Conservation (phyloP, 2,113 vertebrate species). For the Gambusia affinis region DNA sequence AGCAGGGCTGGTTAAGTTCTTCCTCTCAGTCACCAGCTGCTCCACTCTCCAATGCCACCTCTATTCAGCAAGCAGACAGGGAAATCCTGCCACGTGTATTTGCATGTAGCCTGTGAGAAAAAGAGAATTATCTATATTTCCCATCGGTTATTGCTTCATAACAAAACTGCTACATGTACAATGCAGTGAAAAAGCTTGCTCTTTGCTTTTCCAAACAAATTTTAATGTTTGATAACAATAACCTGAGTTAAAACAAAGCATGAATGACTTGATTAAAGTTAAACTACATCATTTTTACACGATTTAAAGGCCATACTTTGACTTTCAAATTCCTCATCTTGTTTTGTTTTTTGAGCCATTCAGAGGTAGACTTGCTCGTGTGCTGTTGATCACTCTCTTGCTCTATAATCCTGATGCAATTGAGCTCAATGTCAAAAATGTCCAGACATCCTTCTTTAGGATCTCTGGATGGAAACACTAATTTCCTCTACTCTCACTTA, state of each 20-base stretch:
- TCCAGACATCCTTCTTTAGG: too few species aligned
- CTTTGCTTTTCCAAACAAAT: too few species aligned
- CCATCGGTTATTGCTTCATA: conserved; percentile 2
- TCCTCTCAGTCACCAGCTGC: conserved; percentile 82
- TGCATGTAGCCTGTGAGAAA: conserved; percentile 26
- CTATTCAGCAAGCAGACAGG: conserved; percentile 64
- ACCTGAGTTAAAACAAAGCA: too few species aligned
- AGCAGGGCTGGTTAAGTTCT: conserved; percentile 83
- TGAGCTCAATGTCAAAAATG: too few species aligned
- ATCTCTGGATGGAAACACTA: too few species aligned
- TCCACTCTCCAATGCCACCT: conserved; percentile 77
- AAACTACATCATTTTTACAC: not conserved
- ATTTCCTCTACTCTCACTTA: too few species aligned
- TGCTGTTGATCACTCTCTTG: not conserved
- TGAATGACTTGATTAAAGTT: too few species aligned
- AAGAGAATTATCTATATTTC: conserved; percentile 26
- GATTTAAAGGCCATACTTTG: not conserved
- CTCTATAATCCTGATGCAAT: not conserved
- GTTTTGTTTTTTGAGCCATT: not conserved
- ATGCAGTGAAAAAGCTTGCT: not conserved
- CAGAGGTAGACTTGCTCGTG: not conserved
- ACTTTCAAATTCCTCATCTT: not conserved
- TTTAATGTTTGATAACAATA: too few species aligned
- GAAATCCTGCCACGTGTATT: conserved; percentile 52
- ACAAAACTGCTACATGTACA: not conserved